Conservation (phyloP, 1,140 invertebrate species). For the Steinernema feltiae region DNA sequence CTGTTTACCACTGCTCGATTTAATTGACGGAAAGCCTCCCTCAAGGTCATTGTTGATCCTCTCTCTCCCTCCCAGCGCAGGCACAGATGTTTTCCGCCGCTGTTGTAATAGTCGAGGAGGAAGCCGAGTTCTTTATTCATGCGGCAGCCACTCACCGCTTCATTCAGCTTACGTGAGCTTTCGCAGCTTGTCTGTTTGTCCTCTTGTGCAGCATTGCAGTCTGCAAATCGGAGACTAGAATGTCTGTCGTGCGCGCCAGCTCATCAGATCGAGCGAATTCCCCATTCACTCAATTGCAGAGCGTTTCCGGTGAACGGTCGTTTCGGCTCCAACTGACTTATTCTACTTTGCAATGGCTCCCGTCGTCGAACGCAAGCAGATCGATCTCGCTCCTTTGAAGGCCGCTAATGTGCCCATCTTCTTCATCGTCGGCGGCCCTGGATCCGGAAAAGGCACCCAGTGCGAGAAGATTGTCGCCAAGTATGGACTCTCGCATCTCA, state of each 20-base stretch:
- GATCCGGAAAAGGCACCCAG: conserved; percentile 95
- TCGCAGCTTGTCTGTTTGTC: neutral
- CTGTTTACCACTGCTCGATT: too few species aligned
- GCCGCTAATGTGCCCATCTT: conserved; percentile 61
- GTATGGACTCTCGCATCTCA: conserved; percentile 89
- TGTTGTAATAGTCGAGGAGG: neutral
- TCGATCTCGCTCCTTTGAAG: conserved; percentile 57
- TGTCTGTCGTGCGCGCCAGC: too few species aligned
- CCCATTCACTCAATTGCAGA: too few species aligned
- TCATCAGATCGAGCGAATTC: too few species aligned
- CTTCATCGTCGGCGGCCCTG: conserved; percentile 69
- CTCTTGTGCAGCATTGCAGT: neutral
- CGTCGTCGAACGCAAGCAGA: conserved; percentile 51
- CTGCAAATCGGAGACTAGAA: too few species aligned
- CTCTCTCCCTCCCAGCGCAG: neutral
- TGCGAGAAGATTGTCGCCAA: conserved; percentile 81
- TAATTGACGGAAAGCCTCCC: neutral
- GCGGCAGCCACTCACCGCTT: neutral
- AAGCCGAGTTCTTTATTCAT: neutral
- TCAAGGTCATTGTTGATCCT: neutral
- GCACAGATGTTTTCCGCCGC: neutral
- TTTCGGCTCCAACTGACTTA: too few species aligned
- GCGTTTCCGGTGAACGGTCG: too few species aligned
- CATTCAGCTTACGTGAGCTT: neutral
- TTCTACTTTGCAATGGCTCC: conserved; percentile 25